A percentile compares a stretch with the other conserved stretches of the same genome.
These are phyloP conservation scores for Holothuria scabra DNA, from an alignment of 53 echinoderm and acorn worm genomes.

Conservation along the genomic window DNA sequence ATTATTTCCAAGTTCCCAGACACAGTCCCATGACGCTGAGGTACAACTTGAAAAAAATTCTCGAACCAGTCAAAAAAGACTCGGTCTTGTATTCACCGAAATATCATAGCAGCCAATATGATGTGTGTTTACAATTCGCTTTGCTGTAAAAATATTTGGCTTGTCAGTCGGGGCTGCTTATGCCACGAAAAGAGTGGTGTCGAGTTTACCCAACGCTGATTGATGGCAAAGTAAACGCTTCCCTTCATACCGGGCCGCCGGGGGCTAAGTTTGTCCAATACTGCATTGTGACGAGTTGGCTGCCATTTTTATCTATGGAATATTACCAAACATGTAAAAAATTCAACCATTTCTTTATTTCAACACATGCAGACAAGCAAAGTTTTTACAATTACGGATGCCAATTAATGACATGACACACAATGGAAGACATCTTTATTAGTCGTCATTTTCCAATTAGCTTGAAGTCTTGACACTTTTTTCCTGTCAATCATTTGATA, in stretches of 20 bases:
- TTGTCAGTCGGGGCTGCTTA: slow-evolving; percentile 35
- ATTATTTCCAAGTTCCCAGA: no score
- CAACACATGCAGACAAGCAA: no score
- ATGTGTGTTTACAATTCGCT: slow-evolving; percentile 1
- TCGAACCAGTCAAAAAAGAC: no score
- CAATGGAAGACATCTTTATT: not conserved
- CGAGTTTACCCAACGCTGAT: slow-evolving; percentile 31
- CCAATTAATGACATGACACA: slow-evolving; percentile 22
- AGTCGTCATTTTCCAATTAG: not conserved
- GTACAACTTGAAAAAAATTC: no score
- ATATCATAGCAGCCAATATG: no score
- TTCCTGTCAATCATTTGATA: not conserved
- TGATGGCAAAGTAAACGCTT: slow-evolving; percentile 24
- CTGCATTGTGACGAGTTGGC: slow-evolving; percentile 18
- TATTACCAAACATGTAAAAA: no score
- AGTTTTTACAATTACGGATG: slow-evolving; percentile 24
- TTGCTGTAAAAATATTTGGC: slow-evolving; percentile 41
- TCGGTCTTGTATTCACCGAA: no score
- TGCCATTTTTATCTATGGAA: not conserved
- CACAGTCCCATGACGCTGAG: no score
- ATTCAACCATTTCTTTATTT: no score
- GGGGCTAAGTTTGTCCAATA: slow-evolving; percentile 38
- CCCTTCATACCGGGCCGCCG: slow-evolving; percentile 17
- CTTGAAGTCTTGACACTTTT: slow-evolving; percentile 13
- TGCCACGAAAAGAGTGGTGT: slow-evolving; percentile 3